Evolutionary conservation across 1,140 invertebrate species (phyloP), one percentile per base, ranked within the genome.

Genomic region (Xylocopa sonorina): DNA sequence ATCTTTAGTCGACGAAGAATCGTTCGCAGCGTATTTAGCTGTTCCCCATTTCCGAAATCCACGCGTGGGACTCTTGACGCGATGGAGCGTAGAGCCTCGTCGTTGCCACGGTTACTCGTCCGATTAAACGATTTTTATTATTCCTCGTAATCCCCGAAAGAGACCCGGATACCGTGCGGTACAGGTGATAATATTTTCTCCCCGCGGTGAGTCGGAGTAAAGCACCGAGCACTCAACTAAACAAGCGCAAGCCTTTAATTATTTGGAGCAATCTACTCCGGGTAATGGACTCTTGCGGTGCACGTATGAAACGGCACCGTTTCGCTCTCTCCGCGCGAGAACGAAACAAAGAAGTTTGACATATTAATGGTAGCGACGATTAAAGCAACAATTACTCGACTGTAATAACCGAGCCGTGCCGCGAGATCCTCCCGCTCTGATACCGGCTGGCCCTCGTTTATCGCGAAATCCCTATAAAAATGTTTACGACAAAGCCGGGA

Each of bases 391-490:
- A 62, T 71, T 62, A 60, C 24, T 50, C 34, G 43, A 12, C 24
- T 24, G 50, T 63, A 55, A 64, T 79, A 74, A 64, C 38, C 29
- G 29, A 60, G 58, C 18, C 1, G 29, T n/a, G n/a, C 1, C 3
- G 21, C 24, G 41, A 62, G 77, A 73, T 73, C 16, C 32, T 10
- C 27, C 29, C 5, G 18, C 55, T n/a, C 66, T 27, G 75, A 78
- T 51, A 71, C 10, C n/a, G 53, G n/a, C n/a, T n/a, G n/a, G n/a
- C n/a, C 0, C 10, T 60, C 67, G 55, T 71, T 78, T 60, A 78
- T 78, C 67, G 67, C 34, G 51, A 60, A 67, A 78, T 78, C 55
- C 67, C 32, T 62, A 51, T 68, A 67, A 83, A 83, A 68, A 78
- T 78, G 60, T 76, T 73, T 27, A 66, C 43, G 29, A 32, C 53